These are phyloP conservation scores for Epistrophe grossulariae DNA, from an alignment of 2,888 invertebrate species.

Conservation along the genomic window DNA sequence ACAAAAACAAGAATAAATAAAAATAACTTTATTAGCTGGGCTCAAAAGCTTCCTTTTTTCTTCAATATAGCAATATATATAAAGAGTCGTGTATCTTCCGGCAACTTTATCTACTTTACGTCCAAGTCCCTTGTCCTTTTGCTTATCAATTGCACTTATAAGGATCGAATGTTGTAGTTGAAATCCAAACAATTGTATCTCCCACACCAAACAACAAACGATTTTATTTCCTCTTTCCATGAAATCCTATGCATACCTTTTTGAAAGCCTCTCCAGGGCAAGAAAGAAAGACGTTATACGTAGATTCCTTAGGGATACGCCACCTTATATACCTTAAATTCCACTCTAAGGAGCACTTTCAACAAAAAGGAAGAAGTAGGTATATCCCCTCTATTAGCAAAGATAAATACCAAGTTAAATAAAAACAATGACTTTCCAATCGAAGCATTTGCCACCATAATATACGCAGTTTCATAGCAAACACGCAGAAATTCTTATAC, in stretches of 20 bases:
- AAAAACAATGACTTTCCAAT: conserved; percentile 49
- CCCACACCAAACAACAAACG: conserved; percentile 1
- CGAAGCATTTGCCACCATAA: conserved; percentile 20
- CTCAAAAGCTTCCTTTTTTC: not conserved
- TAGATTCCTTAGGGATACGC: conserved; percentile 1
- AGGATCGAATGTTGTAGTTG: conserved; percentile 22
- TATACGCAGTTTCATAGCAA: not conserved
- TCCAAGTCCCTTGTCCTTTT: not conserved
- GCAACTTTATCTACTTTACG: conserved; percentile 15
- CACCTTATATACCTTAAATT: not conserved
- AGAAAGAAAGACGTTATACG: conserved; percentile 6
- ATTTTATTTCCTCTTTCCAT: not conserved
- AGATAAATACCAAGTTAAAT: conserved; percentile 53
- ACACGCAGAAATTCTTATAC: not conserved
- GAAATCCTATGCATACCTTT: not conserved
- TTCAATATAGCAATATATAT: not conserved
- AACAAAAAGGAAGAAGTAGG: conserved; percentile 7
- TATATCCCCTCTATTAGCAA: conserved; percentile 32
- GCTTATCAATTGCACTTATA: conserved; percentile 29
- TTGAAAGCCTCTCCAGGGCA: not conserved
- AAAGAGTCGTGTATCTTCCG: conserved; percentile 9
- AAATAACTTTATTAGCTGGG: conserved; percentile 55
- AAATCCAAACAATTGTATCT: conserved; percentile 5
- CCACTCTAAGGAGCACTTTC: conserved; percentile 30
- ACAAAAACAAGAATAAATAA: conserved; percentile 10